A percentile compares a stretch with the other conserved stretches of the same genome.
phyloP scores from a whole-genome alignment of 2,797 vertebrate species.

The Lutra lutra region DNA sequence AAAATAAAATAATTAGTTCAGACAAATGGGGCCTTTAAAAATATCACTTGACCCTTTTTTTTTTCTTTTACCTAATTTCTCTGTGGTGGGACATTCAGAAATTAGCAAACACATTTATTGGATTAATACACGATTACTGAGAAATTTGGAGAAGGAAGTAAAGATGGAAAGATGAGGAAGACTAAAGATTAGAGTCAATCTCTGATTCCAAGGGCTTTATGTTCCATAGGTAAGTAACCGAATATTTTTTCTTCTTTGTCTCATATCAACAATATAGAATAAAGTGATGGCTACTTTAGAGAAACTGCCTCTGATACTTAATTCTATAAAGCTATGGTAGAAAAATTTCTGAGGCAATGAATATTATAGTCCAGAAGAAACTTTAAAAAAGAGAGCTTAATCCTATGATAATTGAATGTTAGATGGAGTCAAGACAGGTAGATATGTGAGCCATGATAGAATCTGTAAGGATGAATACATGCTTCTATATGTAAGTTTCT shows the following conservation, averaged over 20 bases:
- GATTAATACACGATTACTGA: not conserved
- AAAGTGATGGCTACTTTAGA: not conserved
- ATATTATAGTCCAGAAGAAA: not conserved
- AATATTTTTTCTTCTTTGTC: not conserved
- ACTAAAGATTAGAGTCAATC: not conserved
- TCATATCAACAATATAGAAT: not conserved
- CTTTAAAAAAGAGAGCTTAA: not conserved
- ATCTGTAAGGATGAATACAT: not conserved
- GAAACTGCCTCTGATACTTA: not conserved
- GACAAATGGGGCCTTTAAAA: not conserved
- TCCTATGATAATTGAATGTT: not conserved
- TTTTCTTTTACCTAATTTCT: not conserved
- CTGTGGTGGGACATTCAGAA: not conserved
- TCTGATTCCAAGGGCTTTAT: not conserved
- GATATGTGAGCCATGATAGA: not conserved
- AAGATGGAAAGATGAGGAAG: not conserved
- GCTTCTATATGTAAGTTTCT: not conserved
- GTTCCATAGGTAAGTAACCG: not conserved
- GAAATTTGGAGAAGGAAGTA: not conserved
- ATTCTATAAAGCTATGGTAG: not conserved
- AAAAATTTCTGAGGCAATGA: not conserved
- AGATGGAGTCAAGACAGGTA: not conserved
- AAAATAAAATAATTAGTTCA: conserved; percentile 34
- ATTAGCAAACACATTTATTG: not conserved
- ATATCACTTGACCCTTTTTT: not conserved